phyloP scores from a whole-genome alignment of 2,113 vertebrate species.

The Tyto alba region DNA sequence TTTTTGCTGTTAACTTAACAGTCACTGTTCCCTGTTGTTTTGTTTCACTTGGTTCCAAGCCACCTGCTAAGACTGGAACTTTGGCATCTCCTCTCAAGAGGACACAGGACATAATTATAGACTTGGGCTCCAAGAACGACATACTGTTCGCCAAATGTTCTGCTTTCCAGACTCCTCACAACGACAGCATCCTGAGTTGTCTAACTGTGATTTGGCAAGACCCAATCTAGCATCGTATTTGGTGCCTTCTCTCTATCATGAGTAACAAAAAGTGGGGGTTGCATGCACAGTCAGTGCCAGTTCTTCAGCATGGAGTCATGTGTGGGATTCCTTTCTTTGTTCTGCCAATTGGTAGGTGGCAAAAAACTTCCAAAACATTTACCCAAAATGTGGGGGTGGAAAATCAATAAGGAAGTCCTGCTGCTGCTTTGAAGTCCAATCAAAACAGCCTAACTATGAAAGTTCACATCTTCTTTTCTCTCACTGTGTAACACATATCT shows the following conservation, averaged over 20 bases:
- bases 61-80: constrained; percentile 43
- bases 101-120: constrained; percentile 18
- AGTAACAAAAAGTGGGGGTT: neutral
- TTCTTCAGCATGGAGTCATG: neutral
- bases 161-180: neutral
- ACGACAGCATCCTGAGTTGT: neutral
- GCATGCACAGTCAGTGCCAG: neutral
- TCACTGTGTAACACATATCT: neutral
- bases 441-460: neutral
- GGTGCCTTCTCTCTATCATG: neutral
- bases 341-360: neutral
- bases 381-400: neutral
- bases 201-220: neutral
- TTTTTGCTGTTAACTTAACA: neutral
- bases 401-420: neutral
- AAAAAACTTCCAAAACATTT: neutral
- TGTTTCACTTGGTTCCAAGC: neutral
- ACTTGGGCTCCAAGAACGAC: constrained; percentile 10
- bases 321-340: constrained; percentile 1
- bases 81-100: constrained; percentile 14
- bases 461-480: neutral
- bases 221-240: no score
- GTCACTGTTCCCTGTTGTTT: neutral
- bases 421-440: neutral
- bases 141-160: constrained; percentile 12